phyloP scores from a whole-genome alignment of 2,888 invertebrate species.

The Aleiodes alternator region DNA sequence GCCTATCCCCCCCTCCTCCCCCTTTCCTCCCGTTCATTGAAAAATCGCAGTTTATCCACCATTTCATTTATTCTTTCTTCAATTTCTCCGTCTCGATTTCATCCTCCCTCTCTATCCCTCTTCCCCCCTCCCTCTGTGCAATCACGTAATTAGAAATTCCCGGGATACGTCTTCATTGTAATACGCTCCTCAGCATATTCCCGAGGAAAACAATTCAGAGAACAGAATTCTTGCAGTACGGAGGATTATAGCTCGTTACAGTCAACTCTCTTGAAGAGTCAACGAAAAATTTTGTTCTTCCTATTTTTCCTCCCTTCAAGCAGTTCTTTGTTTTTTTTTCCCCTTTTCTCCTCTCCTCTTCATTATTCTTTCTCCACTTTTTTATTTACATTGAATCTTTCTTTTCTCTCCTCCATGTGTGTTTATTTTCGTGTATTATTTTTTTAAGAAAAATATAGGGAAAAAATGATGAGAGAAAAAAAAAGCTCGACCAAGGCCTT shows the following conservation, averaged over 20 bases:
- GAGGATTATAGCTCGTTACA: too few species aligned
- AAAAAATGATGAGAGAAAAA: too few species aligned
- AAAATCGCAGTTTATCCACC: constrained; percentile 9
- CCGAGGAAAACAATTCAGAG: neutral
- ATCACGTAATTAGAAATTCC: constrained; percentile 43
- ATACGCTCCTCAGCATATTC: constrained; percentile 40
- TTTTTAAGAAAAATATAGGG: neutral
- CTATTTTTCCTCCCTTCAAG: too few species aligned
- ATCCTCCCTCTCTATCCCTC: constrained; percentile 50
- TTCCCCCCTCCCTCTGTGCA: constrained; percentile 49
- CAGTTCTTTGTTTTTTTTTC: neutral
- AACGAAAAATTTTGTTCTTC: too few species aligned
- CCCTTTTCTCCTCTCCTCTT: neutral
- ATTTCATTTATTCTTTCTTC: constrained; percentile 42
- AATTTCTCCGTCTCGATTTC: constrained; percentile 41
- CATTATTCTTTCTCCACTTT: neutral
- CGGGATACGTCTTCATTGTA: constrained; percentile 47
- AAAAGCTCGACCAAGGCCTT: constrained; percentile 3
- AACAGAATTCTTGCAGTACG: too few species aligned
- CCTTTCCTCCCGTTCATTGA: neutral
- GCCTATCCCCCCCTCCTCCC: neutral
- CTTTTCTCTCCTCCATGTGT: constrained; percentile 32
- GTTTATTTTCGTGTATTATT: constrained; percentile 38
- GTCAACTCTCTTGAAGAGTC: too few species aligned
- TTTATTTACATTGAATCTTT: constrained; percentile 10